A percentile compares a stretch with the other conserved stretches of the same genome.
Conservation (phyloP, 2,888 invertebrate species). For the Amorpha juglandis region DNA sequence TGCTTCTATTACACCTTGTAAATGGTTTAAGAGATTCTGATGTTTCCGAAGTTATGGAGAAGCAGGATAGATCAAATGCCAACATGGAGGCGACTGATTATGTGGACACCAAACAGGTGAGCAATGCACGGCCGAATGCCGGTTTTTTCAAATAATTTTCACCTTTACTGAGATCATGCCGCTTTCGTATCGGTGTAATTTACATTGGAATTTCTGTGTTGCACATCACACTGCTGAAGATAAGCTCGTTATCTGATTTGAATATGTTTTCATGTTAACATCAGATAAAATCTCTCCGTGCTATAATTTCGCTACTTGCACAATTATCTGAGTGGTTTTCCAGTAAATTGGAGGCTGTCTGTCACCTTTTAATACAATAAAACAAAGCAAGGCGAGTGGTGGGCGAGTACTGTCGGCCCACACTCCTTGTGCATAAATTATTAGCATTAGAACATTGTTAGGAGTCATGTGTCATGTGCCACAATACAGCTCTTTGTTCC, state of each 20-base stretch:
- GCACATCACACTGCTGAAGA: background rate
- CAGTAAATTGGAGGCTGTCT: slow-evolving; percentile 25
- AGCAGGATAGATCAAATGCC: slow-evolving; percentile 80
- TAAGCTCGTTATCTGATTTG: slow-evolving; percentile 25
- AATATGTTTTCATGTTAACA: slow-evolving; percentile 28
- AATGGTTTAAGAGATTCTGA: slow-evolving; percentile 78
- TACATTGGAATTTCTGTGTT: slow-evolving; percentile 40
- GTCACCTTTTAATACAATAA: slow-evolving; percentile 48
- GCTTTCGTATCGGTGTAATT: slow-evolving; percentile 50
- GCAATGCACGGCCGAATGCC: slow-evolving; percentile 68
- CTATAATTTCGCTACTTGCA: slow-evolving; percentile 16
- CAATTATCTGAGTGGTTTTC: slow-evolving; percentile 10
- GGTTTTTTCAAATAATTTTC: slow-evolving; percentile 66
- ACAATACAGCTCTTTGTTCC: slow-evolving; percentile 47
- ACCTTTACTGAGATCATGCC: slow-evolving; percentile 54
- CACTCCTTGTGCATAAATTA: slow-evolving; percentile 78
- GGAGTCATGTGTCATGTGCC: slow-evolving; percentile 69
- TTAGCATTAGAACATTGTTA: slow-evolving; percentile 75
- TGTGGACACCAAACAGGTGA: slow-evolving; percentile 87
- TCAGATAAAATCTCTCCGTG: slow-evolving; percentile 25
- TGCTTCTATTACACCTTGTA: slow-evolving; percentile 65
- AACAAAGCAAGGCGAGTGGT: slow-evolving; percentile 71
- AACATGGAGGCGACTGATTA: slow-evolving; percentile 86
- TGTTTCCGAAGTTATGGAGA: slow-evolving; percentile 79
- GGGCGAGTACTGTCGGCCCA: slow-evolving; percentile 76